A percentile compares a stretch with the other conserved stretches of the same genome.
phyloP scores from a whole-genome alignment of 2,797 vertebrate genomes.

The Dendrocincla fuliginosa region DNA sequence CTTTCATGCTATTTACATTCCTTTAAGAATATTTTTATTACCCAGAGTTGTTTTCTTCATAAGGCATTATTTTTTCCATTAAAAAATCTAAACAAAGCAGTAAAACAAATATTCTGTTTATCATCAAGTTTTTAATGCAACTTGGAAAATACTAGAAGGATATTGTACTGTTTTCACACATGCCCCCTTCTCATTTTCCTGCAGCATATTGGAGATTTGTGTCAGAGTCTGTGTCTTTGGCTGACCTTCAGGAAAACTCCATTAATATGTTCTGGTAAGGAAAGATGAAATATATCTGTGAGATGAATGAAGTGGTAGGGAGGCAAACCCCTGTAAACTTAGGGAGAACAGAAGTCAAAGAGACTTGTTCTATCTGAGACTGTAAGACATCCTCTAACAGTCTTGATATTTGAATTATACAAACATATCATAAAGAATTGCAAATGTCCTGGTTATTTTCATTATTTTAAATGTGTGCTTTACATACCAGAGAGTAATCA shows the following conservation, averaged over 20 bases:
- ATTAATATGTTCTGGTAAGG: constrained; percentile 33
- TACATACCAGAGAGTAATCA: background rate
- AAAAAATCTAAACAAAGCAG: background rate
- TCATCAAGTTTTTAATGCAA: background rate
- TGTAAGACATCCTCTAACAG: background rate
- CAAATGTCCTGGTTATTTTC: background rate
- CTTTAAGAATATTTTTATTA: background rate
- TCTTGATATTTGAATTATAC: background rate
- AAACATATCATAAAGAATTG: background rate
- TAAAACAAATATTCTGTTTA: background rate
- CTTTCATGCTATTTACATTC: background rate
- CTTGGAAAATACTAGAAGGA: background rate
- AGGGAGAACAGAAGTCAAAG: constrained; percentile 6
- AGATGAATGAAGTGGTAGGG: background rate
- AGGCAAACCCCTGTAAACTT: background rate
- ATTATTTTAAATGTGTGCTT: background rate
- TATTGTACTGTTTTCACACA: background rate
- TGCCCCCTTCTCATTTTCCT: background rate
- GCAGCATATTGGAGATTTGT: background rate
- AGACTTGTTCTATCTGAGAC: background rate
- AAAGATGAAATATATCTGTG: constrained; percentile 1
- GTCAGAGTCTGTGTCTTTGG: background rate
- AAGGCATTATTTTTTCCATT: background rate
- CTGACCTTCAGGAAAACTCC: constrained; percentile 20
- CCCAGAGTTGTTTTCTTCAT: background rate